phyloP scores from a whole-genome alignment of 2,113 vertebrate species.

The Salvator merianae region DNA sequence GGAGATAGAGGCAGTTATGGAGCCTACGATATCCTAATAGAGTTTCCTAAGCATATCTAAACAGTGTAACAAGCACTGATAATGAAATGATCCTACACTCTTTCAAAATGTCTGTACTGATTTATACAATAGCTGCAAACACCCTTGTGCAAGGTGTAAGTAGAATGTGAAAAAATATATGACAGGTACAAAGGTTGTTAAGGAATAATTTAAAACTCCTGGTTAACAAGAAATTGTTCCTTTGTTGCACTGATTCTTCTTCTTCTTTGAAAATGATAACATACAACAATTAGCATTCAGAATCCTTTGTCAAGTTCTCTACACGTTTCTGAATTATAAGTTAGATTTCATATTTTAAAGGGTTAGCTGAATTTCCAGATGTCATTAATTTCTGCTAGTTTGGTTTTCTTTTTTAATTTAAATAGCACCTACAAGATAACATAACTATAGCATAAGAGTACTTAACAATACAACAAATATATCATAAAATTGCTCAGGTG shows the following conservation, averaged over 20 bases:
- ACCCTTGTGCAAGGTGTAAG: slow-evolving; percentile 27
- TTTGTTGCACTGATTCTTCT: slow-evolving; percentile 42
- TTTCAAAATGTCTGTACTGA: background rate
- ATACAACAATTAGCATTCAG: slow-evolving; percentile 30
- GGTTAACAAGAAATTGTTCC: slow-evolving; percentile 26
- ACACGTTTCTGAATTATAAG: slow-evolving; percentile 27
- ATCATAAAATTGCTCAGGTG: too few species aligned
- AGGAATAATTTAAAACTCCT: slow-evolving; percentile 43
- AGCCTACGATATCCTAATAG: background rate
- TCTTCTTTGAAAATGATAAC: slow-evolving; percentile 40
- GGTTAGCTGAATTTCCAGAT: slow-evolving; percentile 28
- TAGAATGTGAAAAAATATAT: slow-evolving; percentile 10
- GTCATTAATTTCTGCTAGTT: background rate
- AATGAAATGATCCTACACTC: slow-evolving; percentile 5
- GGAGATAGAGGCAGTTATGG: slow-evolving; percentile 1
- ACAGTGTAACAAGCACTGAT: background rate
- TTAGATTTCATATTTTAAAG: slow-evolving; percentile 24
- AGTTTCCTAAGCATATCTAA: slow-evolving; percentile 11
- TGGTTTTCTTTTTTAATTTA: too few species aligned
- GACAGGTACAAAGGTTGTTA: slow-evolving; percentile 34
- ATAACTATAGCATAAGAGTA: too few species aligned
- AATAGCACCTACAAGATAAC: too few species aligned
- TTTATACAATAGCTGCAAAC: slow-evolving; percentile 17
- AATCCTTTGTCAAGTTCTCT: slow-evolving; percentile 17
- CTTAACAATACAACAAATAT: too few species aligned